phyloP scores from a whole-genome alignment of 2,797 vertebrate species.

The Acanthiza pusilla region DNA sequence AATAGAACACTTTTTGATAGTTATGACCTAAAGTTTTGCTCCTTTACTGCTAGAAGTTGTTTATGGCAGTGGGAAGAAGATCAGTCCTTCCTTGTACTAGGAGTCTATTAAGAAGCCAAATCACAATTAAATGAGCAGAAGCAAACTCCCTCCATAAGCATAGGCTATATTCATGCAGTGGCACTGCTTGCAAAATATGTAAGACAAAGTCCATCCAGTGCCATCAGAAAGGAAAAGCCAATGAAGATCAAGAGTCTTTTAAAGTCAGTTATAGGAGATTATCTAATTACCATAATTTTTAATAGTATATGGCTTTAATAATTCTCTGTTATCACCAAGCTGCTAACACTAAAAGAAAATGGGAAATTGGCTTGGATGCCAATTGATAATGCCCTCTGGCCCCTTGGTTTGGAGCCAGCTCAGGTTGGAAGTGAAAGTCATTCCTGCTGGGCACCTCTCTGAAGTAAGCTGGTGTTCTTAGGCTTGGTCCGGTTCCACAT shows the following conservation, averaged over 20 bases:
- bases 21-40: not conserved
- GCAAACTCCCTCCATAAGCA: not conserved
- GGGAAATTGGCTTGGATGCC: not conserved
- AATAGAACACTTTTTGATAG: not conserved
- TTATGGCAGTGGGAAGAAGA: not conserved
- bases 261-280: not conserved
- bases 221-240: not conserved
- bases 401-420: not conserved
- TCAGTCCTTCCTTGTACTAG: not conserved
- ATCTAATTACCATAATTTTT: slow-evolving; percentile 23
- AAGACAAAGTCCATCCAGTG: not conserved
- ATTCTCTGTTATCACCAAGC: slow-evolving; percentile 21
- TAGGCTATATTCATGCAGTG: not conserved
- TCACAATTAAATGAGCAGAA: not conserved
- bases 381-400: slow-evolving; percentile 5
- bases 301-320: slow-evolving; percentile 16
- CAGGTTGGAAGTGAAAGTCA: not conserved
- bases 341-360: not conserved
- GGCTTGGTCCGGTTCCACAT: not conserved
- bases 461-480: not conserved
- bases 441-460: not conserved
- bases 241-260: not conserved
- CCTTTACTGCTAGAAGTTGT: not conserved
- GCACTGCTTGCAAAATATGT: not conserved
- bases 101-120: not conserved